phyloP scores from a whole-genome alignment of 2,113 vertebrate genomes.

The Galemys pyrenaicus region DNA sequence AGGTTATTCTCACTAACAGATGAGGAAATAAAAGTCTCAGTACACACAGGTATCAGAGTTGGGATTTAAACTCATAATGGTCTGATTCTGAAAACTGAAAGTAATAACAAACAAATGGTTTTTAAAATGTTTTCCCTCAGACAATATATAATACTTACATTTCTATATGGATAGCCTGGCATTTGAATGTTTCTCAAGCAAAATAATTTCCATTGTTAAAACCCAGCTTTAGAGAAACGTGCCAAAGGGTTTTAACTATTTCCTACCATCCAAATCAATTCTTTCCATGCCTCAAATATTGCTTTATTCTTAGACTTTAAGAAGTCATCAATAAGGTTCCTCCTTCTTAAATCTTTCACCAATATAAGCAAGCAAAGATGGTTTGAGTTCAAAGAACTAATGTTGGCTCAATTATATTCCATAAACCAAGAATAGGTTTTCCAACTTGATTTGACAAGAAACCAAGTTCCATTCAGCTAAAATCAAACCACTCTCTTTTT shows the following conservation, averaged over 20 bases:
- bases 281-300: constrained; percentile 41
- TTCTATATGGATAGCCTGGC: background rate
- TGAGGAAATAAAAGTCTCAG: constrained; percentile 39
- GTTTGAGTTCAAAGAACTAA: background rate
- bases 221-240: background rate
- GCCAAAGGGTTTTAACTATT: constrained; percentile 35
- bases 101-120: constrained; percentile 16
- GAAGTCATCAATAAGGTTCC: background rate
- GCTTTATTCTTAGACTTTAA: background rate
- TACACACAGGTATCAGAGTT: background rate
- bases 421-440: background rate
- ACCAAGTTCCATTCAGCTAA: background rate
- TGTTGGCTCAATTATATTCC: background rate
- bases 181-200: constrained; percentile 36
- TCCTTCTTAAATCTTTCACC: constrained; percentile 34
- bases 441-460: constrained; percentile 18
- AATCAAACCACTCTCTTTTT: background rate
- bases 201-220: background rate
- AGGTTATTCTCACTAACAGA: background rate
- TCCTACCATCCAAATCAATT: background rate
- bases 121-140: background rate
- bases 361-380: background rate
- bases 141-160: background rate
- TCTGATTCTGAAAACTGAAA: constrained; percentile 10
- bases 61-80: background rate